phyloP scores from a whole-genome alignment of 2,113 vertebrate species.

The Phalacrocorax aristotelis region DNA sequence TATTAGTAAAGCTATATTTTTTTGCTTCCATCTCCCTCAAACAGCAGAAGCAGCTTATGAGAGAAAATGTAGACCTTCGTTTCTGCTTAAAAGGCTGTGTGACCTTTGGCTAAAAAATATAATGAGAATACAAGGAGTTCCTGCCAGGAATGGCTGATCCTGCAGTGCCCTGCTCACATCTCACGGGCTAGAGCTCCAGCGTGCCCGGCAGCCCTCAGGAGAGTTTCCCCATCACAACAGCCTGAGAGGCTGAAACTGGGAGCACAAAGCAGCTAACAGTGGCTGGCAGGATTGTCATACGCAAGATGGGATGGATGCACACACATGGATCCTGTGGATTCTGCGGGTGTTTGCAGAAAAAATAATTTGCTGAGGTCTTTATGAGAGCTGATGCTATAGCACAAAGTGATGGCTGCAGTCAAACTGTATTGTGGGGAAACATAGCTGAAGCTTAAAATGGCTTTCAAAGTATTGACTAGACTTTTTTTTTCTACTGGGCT shows the following conservation, averaged over 20 bases:
- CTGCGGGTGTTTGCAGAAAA: neutral
- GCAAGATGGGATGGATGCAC: neutral
- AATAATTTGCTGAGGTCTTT: neutral
- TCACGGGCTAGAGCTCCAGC: rapidly evolving
- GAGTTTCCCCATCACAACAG: neutral
- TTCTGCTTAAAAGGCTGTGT: neutral
- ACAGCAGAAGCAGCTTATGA: neutral
- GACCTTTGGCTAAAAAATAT: neutral
- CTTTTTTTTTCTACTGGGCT: neutral
- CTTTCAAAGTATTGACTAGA: neutral
- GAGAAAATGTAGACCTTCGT: rapidly evolving
- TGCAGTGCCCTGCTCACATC: neutral
- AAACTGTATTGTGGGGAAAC: neutral
- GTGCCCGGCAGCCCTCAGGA: rapidly evolving
- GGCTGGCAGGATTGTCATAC: neutral
- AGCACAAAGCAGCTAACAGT: neutral
- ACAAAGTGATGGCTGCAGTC: neutral
- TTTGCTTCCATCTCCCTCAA: neutral
- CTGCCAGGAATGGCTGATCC: neutral
- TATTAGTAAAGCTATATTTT: neutral
- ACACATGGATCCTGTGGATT: neutral
- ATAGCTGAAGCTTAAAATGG: neutral
- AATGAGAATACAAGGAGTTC: neutral
- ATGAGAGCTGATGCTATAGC: neutral
- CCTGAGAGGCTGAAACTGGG: neutral